These are phyloP conservation scores for Lordiphosa collinella DNA, from an alignment of 1,140 invertebrate genomes.

Conservation along the genomic window DNA sequence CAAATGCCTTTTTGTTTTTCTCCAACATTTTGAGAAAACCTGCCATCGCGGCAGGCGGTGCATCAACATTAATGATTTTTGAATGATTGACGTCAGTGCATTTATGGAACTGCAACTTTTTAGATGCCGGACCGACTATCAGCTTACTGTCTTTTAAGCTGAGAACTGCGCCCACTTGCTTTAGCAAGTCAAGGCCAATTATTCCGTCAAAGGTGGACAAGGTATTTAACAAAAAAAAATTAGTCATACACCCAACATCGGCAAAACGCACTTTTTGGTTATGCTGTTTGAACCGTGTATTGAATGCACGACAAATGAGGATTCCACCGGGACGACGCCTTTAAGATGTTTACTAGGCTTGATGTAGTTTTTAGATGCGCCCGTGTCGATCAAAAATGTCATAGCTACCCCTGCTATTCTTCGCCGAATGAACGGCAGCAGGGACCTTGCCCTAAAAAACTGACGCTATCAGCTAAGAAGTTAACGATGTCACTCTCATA, in stretches of 20 bases:
- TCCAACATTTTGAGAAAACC: not conserved
- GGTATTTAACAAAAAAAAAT: not conserved
- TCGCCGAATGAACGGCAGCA: conserved; percentile 3
- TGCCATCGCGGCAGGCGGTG: not conserved
- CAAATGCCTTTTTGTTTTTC: not conserved
- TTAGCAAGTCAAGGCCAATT: conserved; percentile 1
- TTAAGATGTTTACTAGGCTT: not conserved
- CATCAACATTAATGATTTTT: not conserved
- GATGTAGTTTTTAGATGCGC: conserved; percentile 2
- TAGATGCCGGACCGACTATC: not conserved
- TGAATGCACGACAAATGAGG: not conserved
- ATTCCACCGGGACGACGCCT: not conserved
- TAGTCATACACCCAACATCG: not conserved
- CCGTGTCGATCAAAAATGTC: not conserved
- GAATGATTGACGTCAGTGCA: not conserved
- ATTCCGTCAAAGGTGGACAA: conserved; percentile 2
- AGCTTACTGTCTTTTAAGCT: not conserved
- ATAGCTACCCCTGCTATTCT: not conserved
- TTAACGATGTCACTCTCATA: not conserved
- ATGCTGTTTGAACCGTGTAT: not conserved
- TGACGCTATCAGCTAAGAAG: not conserved
- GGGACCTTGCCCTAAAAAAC: conserved; percentile 8
- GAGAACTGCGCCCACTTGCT: not conserved
- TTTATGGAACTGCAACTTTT: not conserved
- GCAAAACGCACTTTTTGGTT: not conserved